phyloP scores from a whole-genome alignment of 2,113 vertebrate genomes.

The Pungitius pungitius region DNA sequence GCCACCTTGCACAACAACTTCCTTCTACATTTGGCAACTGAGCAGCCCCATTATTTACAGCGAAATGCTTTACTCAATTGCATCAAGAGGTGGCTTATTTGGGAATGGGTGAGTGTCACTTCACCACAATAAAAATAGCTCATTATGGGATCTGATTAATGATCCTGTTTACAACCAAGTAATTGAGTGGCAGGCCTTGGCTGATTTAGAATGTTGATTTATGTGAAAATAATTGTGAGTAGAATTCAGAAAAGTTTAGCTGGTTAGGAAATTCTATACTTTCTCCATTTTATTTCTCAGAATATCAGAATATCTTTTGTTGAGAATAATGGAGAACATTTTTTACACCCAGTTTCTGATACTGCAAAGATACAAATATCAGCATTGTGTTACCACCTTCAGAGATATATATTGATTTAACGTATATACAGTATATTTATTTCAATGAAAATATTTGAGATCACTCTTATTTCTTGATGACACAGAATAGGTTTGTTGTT shows the following conservation, averaged over 20 bases:
- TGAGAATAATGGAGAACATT: neutral
- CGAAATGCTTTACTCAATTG: neutral
- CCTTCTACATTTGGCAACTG: neutral
- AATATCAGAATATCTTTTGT: too few species aligned
- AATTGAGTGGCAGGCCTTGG: neutral
- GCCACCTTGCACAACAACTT: constrained; percentile 5
- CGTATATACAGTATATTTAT: neutral
- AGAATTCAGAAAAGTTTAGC: neutral
- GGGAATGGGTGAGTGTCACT: neutral
- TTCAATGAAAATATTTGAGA: neutral
- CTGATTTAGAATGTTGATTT: neutral
- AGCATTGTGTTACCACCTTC: neutral
- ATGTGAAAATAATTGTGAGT: neutral
- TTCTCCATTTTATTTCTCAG: neutral
- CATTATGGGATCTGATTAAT: neutral
- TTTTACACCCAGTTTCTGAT: neutral
- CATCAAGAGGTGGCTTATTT: neutral
- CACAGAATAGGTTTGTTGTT: neutral
- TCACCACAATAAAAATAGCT: neutral
- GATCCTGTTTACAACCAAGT: neutral
- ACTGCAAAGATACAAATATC: neutral
- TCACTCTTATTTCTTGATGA: neutral
- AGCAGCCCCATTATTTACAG: neutral
- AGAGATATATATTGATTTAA: neutral
- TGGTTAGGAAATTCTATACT: neutral